Percentiles rank a stretch among this genome's conserved stretches.
phyloP scores from a whole-genome alignment of 2,888 invertebrate species.

The Nephrocerus scutellatus region DNA sequence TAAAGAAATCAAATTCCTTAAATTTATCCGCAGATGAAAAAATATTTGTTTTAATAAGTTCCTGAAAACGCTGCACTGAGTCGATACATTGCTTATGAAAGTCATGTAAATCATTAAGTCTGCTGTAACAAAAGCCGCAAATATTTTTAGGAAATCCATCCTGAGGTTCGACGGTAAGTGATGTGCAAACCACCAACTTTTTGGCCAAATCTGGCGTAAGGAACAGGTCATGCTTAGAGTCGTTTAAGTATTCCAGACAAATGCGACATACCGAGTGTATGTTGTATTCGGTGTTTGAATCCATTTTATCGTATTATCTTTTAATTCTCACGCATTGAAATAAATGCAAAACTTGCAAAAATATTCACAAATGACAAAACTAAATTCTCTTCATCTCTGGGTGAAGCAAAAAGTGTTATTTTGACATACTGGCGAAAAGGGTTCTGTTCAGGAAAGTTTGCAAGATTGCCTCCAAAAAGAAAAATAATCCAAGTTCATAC shows the following conservation, averaged over 20 bases:
- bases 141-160: slow-evolving; percentile 42
- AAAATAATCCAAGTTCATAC: too few species aligned
- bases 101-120: slow-evolving; percentile 38
- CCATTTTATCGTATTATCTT: slow-evolving; percentile 17
- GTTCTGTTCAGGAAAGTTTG: too few species aligned
- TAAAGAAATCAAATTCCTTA: too few species aligned
- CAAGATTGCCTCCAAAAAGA: too few species aligned
- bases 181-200: slow-evolving; percentile 39
- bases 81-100: slow-evolving; percentile 38
- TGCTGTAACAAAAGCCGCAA: slow-evolving; percentile 35
- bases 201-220: slow-evolving; percentile 36
- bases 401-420: too few species aligned
- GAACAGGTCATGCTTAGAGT: slow-evolving; percentile 35
- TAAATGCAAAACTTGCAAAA: too few species aligned
- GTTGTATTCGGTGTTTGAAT: slow-evolving; percentile 23
- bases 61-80: slow-evolving; percentile 38
- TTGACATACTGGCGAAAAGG: too few species aligned
- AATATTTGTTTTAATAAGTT: too few species aligned
- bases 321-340: too few species aligned
- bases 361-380: too few species aligned
- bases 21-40: too few species aligned
- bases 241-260: slow-evolving; percentile 36
- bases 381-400: too few species aligned
- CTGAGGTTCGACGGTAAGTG: slow-evolving; percentile 37
- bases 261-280: slow-evolving; percentile 41